A percentile compares a stretch with the other conserved stretches of the same genome.
Conservation (phyloP, 2,113 vertebrate species). For the Lycocorax pyrrhopterus region DNA sequence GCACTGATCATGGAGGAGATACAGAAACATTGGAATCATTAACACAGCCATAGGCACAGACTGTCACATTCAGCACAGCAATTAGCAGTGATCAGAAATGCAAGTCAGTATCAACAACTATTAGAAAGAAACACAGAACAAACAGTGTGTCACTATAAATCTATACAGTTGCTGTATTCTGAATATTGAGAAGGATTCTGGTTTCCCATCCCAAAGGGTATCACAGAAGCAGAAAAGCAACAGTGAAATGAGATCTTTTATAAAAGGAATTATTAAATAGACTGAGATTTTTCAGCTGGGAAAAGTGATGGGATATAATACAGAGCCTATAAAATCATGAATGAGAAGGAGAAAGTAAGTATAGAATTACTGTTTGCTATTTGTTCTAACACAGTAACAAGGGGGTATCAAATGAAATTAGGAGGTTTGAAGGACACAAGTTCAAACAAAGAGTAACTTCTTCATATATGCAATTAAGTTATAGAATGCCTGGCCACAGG, state of each 20-base stretch:
- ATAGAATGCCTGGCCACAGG: conserved; percentile 11
- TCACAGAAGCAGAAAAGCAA: neutral
- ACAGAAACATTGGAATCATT: neutral
- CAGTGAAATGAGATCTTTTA: conserved; percentile 2
- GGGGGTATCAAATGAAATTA: conserved; percentile 10
- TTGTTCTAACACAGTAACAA: neutral
- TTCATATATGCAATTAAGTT: conserved; percentile 27
- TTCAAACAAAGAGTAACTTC: conserved; percentile 44
- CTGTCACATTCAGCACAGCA: neutral
- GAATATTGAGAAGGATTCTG: neutral
- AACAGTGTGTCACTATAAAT: neutral
- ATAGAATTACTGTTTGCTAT: conserved; percentile 12
- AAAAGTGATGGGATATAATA: neutral
- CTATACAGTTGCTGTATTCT: neutral
- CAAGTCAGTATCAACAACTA: neutral
- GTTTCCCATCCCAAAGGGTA: neutral
- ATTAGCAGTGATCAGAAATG: neutral
- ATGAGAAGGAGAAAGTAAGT: conserved; percentile 1
- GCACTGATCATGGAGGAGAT: neutral
- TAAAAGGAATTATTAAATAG: conserved; percentile 25
- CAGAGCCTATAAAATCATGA: neutral
- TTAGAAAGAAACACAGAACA: neutral
- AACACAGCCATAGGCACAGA: neutral
- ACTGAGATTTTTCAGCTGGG: neutral
- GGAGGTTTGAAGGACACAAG: conserved; percentile 25